phyloP scores from a whole-genome alignment of 2,888 invertebrate species.

The Calameuta filiformis region DNA sequence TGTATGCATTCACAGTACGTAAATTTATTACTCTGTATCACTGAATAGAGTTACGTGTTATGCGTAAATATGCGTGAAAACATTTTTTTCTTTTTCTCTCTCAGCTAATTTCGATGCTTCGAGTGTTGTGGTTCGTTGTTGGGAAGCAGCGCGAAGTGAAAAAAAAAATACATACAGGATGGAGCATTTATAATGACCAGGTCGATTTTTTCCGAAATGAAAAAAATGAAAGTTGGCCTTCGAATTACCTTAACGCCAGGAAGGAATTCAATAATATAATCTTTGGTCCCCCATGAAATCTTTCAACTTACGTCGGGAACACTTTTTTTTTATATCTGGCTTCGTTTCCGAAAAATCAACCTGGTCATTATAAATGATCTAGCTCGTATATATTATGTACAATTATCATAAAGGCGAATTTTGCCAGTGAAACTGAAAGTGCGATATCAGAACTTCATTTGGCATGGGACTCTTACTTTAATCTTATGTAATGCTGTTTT shows the following conservation, averaged over 20 bases:
- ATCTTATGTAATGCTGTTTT: not conserved
- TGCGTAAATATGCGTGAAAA: not conserved
- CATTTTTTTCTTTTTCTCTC: not conserved
- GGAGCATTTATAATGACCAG: no score
- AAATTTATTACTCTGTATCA: not conserved
- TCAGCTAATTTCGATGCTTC: not conserved
- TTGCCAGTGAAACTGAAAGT: not conserved
- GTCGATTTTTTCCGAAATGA: no score
- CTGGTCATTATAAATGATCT: no score
- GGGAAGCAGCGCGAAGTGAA: not conserved
- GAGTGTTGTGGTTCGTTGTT: not conserved
- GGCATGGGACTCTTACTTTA: not conserved
- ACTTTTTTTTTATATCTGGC: no score
- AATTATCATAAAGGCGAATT: not conserved
- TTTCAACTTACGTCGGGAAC: no score
- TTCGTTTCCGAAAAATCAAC: no score
- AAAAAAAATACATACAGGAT: not conserved
- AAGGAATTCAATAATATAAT: no score
- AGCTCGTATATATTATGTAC: not conserved
- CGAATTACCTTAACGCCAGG: no score
- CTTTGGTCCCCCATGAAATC: no score
- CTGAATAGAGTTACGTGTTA: not conserved
- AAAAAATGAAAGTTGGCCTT: no score
- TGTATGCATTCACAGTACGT: not conserved
- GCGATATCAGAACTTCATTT: not conserved